A percentile compares a stretch with the other conserved stretches of the same genome.
Conservation (phyloP, 2,888 invertebrate genomes). For the Acronicta alni region DNA sequence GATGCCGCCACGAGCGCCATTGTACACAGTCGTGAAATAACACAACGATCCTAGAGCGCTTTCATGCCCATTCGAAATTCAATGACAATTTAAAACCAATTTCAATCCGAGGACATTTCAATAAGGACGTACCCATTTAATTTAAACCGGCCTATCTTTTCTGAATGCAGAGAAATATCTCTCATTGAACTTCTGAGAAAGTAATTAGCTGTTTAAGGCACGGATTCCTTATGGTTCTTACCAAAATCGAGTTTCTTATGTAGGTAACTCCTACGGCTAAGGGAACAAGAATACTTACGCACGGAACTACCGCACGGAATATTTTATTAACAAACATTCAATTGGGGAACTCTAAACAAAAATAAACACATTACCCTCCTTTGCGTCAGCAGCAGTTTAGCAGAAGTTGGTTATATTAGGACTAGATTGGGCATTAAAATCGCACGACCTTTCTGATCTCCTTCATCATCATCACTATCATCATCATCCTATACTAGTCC, state of each 20-base stretch:
- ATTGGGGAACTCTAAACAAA: no score
- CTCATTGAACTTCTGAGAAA: conserved; percentile 53
- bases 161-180: conserved; percentile 32
- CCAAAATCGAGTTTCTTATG: no score
- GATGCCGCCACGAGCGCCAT: conserved; percentile 24
- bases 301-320: conserved; percentile 4
- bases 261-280: no score
- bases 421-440: conserved; percentile 21
- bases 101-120: conserved; percentile 58
- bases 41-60: conserved; percentile 39
- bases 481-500: no score
- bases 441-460: conserved; percentile 43
- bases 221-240: conserved; percentile 25
- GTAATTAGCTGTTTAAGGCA: conserved; percentile 51
- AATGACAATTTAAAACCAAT: conserved; percentile 63
- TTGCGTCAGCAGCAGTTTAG: no score
- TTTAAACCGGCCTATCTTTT: conserved; percentile 44
- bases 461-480: no score
- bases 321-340: background rate
- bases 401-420: no score
- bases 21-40: conserved; percentile 51
- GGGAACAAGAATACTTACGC: no score
- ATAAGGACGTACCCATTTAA: conserved; percentile 44
- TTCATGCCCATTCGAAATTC: conserved; percentile 46
- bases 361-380: no score